Conservation (phyloP, 2,888 invertebrate species). For the Koerneria pararmatus region DNA sequence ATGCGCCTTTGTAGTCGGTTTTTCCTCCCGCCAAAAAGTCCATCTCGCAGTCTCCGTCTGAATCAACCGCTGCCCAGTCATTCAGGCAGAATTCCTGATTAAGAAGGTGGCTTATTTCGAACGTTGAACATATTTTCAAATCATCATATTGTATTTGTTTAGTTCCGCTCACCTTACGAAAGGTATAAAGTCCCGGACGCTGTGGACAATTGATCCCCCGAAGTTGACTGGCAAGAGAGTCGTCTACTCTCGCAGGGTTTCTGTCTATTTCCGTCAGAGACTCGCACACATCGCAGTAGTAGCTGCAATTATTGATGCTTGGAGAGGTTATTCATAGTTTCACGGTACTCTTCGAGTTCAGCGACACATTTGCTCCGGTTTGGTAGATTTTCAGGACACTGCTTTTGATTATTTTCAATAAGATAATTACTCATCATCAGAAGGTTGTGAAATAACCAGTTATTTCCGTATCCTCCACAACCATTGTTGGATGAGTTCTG, state of each 20-base stretch:
- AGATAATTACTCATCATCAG: background rate
- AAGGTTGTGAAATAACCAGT: conserved; percentile 42
- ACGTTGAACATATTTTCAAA: background rate
- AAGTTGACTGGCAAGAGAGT: conserved; percentile 41
- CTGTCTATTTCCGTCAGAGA: conserved; percentile 47
- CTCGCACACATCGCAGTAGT: conserved; percentile 59
- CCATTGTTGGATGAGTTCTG: conserved; percentile 57
- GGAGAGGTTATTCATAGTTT: too few relatives aligned
- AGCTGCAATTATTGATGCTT: conserved; percentile 39
- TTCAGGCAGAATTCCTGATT: conserved; percentile 58
- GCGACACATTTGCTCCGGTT: too few relatives aligned
- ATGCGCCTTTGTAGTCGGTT: conserved; percentile 53
- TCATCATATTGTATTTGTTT: background rate
- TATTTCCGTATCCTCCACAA: conserved; percentile 59
- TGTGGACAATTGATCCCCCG: conserved; percentile 56
- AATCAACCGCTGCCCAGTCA: conserved; percentile 58
- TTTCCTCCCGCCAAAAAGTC: conserved; percentile 54
- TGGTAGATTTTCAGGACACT: background rate
- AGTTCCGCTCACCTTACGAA: conserved; percentile 40
- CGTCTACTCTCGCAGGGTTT: conserved; percentile 24
- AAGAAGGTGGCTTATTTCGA: background rate
- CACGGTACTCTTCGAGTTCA: too few relatives aligned
- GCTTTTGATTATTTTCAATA: background rate
- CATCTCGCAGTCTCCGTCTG: conserved; percentile 58
- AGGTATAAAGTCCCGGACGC: conserved; percentile 51